Conservation (phyloP, 1,140 invertebrate genomes). For the Mamestra configurata region DNA sequence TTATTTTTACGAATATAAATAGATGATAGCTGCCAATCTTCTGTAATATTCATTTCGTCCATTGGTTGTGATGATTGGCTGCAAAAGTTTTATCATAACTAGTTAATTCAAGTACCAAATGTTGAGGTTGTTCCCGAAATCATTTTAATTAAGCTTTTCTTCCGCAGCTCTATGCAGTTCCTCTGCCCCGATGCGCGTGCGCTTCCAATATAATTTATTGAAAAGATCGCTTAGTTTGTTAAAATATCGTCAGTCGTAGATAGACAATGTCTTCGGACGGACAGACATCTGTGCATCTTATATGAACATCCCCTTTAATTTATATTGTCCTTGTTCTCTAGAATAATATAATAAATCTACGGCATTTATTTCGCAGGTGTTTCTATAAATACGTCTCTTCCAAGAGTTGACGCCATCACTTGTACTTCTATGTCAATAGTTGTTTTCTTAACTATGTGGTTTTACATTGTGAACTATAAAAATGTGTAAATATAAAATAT, state of each 20-base stretch:
- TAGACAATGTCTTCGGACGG: slow-evolving; percentile 58
- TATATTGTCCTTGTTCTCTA: slow-evolving; percentile 35
- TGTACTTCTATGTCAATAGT: slow-evolving; percentile 32
- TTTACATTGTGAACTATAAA: slow-evolving; percentile 42
- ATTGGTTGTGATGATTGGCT: too few species aligned
- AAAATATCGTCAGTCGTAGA: slow-evolving; percentile 60
- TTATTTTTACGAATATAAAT: too few species aligned
- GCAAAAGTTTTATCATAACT: too few species aligned
- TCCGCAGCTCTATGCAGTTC: slow-evolving; percentile 50
- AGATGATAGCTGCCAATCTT: too few species aligned
- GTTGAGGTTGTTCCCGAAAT: too few species aligned
- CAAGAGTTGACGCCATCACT: slow-evolving; percentile 11
- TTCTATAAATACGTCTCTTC: slow-evolving; percentile 33
- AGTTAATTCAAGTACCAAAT: too few species aligned
- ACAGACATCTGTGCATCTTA: slow-evolving; percentile 56
- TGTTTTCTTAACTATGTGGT: slow-evolving; percentile 40
- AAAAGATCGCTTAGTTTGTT: slow-evolving; percentile 62
- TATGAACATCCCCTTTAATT: slow-evolving; percentile 36
- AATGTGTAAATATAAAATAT: slow-evolving; percentile 43
- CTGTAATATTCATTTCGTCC: too few species aligned
- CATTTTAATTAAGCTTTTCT: too few species aligned
- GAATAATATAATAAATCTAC: slow-evolving; percentile 22
- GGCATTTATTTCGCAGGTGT: slow-evolving; percentile 14
- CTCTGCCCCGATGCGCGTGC: slow-evolving; percentile 49
- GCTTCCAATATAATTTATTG: slow-evolving; percentile 61